Percentiles rank a stretch among this genome's conserved stretches.
These are phyloP conservation scores for Andrena bucephala DNA, from an alignment of 2,888 invertebrate genomes.

Conservation along the genomic window DNA sequence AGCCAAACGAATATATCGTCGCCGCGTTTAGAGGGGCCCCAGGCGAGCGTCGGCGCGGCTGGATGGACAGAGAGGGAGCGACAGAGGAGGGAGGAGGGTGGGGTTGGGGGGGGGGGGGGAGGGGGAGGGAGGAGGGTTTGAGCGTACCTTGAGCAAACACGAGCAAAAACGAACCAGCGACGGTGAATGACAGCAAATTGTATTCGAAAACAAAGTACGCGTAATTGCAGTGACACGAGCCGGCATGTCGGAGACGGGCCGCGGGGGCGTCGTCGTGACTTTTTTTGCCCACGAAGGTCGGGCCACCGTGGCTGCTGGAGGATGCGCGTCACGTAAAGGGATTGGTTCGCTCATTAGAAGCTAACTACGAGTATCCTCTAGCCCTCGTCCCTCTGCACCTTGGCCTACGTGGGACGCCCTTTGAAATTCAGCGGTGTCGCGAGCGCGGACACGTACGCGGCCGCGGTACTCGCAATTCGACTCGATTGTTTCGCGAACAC, in stretches of 20 bases:
- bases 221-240: slow-evolving; percentile 44
- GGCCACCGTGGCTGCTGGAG: slow-evolving; percentile 35
- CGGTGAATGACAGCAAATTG: slow-evolving; percentile 45
- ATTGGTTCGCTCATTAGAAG: slow-evolving; percentile 76
- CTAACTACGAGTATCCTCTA: slow-evolving; percentile 69
- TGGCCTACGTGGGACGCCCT: slow-evolving; percentile 30
- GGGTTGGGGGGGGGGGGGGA: too few relatives aligned
- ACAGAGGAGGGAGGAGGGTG: neutral
- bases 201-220: slow-evolving; percentile 56
- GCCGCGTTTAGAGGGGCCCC: neutral
- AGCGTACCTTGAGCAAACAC: slow-evolving; percentile 29
- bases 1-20: slow-evolving; percentile 29
- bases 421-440: slow-evolving; percentile 62
- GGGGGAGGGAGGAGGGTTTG: neutral
- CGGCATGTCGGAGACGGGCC: neutral
- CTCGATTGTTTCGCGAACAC: slow-evolving; percentile 22
- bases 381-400: slow-evolving; percentile 52
- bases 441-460: slow-evolving; percentile 18
- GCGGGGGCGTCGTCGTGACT: slow-evolving; percentile 19
- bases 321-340: slow-evolving; percentile 74
- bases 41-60: too few relatives aligned
- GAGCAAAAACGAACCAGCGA: slow-evolving; percentile 30
- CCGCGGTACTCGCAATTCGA: slow-evolving; percentile 15
- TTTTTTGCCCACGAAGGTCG: slow-evolving; percentile 18
- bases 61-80: slow-evolving; percentile 22